Percentiles rank a stretch among this genome's conserved stretches.
Conservation (phyloP, 2,113 vertebrate species). For the Cathartes aura region DNA sequence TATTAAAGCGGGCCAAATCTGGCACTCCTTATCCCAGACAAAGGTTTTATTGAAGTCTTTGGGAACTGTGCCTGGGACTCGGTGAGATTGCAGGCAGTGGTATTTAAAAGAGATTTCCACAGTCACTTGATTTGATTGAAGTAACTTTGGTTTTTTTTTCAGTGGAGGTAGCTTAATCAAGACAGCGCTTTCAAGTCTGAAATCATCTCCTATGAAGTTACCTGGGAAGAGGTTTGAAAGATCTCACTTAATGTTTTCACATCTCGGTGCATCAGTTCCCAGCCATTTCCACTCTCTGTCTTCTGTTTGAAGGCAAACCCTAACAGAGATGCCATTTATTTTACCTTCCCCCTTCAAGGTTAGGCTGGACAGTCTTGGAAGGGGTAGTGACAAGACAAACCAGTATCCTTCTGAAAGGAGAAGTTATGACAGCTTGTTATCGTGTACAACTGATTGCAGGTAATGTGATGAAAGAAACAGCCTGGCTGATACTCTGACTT, state of each 20-base stretch:
- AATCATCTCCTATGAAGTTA: background rate
- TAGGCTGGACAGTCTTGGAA: background rate
- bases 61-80: constrained; percentile 35
- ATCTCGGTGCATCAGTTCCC: background rate
- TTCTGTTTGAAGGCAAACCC: background rate
- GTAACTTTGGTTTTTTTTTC: background rate
- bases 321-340: background rate
- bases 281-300: background rate
- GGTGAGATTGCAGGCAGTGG: constrained; percentile 21
- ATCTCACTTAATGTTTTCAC: background rate
- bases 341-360: background rate
- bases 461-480: background rate
- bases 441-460: background rate
- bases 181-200: constrained; percentile 20
- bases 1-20: constrained; percentile 64
- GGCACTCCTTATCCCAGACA: constrained; percentile 61
- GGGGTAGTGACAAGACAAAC: background rate
- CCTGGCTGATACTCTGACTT: background rate
- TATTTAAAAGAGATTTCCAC: constrained; percentile 53
- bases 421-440: background rate
- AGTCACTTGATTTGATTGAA: constrained; percentile 36
- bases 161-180: background rate
- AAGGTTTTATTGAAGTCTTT: constrained; percentile 62
- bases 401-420: background rate
- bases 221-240: background rate